phyloP scores from a whole-genome alignment of 2,888 invertebrate genomes.

The Polyommatus iphigenia region DNA sequence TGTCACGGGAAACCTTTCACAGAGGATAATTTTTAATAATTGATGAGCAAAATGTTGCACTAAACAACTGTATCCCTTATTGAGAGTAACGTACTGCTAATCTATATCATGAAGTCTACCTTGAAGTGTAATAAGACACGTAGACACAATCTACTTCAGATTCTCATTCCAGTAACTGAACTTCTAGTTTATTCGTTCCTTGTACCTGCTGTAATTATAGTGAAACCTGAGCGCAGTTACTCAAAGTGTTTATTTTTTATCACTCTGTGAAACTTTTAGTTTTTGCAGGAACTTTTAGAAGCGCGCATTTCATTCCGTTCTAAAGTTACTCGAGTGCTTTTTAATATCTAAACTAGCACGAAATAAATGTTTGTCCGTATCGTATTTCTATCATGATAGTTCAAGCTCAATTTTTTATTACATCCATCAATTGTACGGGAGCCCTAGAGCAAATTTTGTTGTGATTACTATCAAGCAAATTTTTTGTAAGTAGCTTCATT shows the following conservation, averaged over 20 bases:
- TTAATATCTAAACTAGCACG: not conserved
- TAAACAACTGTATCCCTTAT: too few relatives aligned
- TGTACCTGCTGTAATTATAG: not conserved
- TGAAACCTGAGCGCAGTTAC: not conserved
- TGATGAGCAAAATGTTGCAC: too few relatives aligned
- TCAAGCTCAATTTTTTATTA: not conserved
- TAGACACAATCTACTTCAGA: not conserved
- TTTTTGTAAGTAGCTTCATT: too few relatives aligned
- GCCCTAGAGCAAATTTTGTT: too few relatives aligned
- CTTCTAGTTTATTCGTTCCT: not conserved
- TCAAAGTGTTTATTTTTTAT: slow-evolving; percentile 10
- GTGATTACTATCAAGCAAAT: too few relatives aligned
- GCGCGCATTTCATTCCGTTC: not conserved
- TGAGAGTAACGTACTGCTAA: too few relatives aligned
- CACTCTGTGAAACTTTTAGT: not conserved
- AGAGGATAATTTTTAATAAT: too few relatives aligned
- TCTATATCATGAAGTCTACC: not conserved
- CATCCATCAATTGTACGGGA: too few relatives aligned
- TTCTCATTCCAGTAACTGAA: not conserved
- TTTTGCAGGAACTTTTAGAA: not conserved
- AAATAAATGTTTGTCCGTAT: not conserved
- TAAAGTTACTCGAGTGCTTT: not conserved
- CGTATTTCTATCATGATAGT: not conserved
- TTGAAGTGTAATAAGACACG: not conserved
- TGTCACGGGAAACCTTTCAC: too few relatives aligned